Evolutionary conservation across 2,888 invertebrate species (phyloP).

Genomic region (Sympetrum striolatum): DNA sequence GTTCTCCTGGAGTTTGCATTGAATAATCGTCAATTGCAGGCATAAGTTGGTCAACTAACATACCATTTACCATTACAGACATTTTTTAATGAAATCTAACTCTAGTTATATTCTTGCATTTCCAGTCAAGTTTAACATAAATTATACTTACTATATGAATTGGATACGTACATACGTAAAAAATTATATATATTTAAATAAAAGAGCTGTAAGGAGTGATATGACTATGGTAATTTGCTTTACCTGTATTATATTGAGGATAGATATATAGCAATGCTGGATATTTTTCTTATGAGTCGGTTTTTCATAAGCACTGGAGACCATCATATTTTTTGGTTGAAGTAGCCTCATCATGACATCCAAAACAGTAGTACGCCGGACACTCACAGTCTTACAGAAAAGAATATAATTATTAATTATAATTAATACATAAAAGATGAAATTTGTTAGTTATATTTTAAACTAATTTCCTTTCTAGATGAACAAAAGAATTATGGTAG

Average conservation of each 20-base stretch:
- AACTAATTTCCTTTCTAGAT: background rate
- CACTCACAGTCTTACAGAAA: conserved; percentile 63
- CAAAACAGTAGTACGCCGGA: conserved; percentile 94
- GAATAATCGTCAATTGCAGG: no score
- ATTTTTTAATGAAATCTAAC: background rate
- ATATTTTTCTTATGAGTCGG: conserved; percentile 83
- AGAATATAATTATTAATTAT: no score
- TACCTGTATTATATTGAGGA: conserved; percentile 94
- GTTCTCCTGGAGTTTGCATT: no score
- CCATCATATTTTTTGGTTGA: conserved; percentile 99
- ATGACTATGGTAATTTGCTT: background rate
- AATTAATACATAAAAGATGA: no score
- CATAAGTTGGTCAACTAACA: no score
- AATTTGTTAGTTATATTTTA: no score
- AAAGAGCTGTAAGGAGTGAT: background rate
- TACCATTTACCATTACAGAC: no score
- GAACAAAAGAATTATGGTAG: background rate
- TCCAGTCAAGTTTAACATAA: no score
- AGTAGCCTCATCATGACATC: conserved; percentile 97
- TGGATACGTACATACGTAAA: no score
- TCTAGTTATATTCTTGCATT: background rate
- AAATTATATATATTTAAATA: no score
- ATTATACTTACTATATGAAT: no score
- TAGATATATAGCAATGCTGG: conserved; percentile 94
- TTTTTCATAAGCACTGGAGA: conserved; percentile 91